A percentile compares a stretch with the other conserved stretches of the same genome.
phyloP scores from a whole-genome alignment of 2,888 invertebrate species.

The Netelia inedita region DNA sequence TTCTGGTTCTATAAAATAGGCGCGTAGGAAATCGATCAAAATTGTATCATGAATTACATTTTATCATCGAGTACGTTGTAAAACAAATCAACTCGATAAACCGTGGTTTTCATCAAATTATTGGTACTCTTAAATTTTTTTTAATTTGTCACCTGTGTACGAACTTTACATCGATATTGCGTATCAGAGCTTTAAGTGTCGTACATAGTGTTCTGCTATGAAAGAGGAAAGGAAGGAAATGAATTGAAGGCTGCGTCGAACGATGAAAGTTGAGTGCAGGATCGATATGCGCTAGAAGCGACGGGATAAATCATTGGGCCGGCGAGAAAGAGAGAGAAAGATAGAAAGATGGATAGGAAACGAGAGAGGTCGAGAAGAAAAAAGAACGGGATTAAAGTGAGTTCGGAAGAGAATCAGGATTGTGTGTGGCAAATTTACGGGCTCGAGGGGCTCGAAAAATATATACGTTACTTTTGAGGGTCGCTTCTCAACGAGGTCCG shows the following conservation, averaged over 20 bases:
- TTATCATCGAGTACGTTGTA: too few species aligned
- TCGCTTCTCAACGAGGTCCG: background rate
- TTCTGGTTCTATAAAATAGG: too few species aligned
- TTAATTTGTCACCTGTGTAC: too few species aligned
- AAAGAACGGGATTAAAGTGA: conserved; percentile 60
- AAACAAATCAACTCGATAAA: too few species aligned
- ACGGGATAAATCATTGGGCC: conserved; percentile 61
- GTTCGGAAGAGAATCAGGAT: conserved; percentile 53
- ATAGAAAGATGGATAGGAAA: conserved; percentile 16
- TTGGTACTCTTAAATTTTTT: too few species aligned
- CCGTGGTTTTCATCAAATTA: too few species aligned
- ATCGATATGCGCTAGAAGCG: conserved; percentile 57
- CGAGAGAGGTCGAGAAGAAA: conserved; percentile 53
- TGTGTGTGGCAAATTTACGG: conserved; percentile 61
- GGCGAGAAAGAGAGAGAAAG: conserved; percentile 33
- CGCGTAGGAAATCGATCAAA: too few species aligned
- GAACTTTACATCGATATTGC: too few species aligned
- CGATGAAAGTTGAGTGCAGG: conserved; percentile 27
- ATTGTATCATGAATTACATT: too few species aligned
- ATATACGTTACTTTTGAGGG: conserved; percentile 36
- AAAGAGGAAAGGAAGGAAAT: conserved; percentile 24
- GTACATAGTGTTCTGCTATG: background rate
- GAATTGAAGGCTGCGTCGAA: conserved; percentile 42
- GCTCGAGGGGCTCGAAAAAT: conserved; percentile 31
- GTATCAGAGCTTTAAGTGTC: too few species aligned